Evolutionary conservation across 2,797 vertebrate genomes (phyloP).

Genomic region (Amazona ochrocephala): DNA sequence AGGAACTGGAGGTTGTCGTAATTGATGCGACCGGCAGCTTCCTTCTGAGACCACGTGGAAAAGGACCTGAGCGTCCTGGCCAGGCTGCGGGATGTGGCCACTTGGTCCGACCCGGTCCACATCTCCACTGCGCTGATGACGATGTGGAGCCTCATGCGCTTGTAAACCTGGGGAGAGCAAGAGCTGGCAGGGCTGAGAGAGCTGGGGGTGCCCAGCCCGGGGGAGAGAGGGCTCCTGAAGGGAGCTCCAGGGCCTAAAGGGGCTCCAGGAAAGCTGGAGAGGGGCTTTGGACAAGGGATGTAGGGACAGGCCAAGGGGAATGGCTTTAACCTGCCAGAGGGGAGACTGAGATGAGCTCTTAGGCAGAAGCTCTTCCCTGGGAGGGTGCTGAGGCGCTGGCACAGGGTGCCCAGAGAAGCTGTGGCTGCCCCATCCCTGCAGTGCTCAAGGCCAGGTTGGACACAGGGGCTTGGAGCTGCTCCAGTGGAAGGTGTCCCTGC

Average conservation of each 20-base stretch:
- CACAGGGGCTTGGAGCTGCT: too few species aligned
- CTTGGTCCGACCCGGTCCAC: background rate
- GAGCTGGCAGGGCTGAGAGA: background rate
- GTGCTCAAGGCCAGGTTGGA: too few species aligned
- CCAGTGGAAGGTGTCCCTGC: too few species aligned
- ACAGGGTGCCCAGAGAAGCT: too few species aligned
- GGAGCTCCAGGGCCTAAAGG: background rate
- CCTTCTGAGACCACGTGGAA: background rate
- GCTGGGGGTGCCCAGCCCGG: background rate
- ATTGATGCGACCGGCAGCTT: background rate
- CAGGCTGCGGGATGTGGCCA: accelerated
- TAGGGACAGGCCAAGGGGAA: too few species aligned
- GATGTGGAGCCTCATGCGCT: background rate
- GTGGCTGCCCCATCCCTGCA: too few species aligned
- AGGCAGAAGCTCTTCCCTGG: too few species aligned
- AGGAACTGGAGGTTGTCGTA: background rate
- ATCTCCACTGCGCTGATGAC: background rate
- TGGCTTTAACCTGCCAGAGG: too few species aligned
- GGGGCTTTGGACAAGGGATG: too few species aligned
- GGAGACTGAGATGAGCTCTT: too few species aligned
- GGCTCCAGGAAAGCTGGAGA: background rate
- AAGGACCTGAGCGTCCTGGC: background rate
- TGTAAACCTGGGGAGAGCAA: background rate
- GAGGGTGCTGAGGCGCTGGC: too few species aligned
- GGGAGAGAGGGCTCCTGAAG: background rate